Base-by-base conservation (phyloP, 64 coral and sea anemone species). In the Platygyra sinensis region DNA sequence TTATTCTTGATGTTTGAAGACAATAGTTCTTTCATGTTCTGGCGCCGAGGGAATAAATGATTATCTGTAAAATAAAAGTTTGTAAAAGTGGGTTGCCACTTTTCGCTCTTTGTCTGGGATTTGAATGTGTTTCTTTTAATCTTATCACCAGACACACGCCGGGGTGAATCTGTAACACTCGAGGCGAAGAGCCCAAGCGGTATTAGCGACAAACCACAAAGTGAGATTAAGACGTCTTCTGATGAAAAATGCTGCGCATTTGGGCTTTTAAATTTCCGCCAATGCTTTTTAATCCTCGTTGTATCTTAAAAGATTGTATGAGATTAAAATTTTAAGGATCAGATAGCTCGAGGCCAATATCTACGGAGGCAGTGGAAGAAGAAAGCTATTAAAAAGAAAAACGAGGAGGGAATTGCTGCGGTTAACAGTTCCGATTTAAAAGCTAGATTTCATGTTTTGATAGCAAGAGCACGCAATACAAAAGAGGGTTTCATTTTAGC, bases 201-300 rank as follows among this genome's bases (percentile, higher is more conserved):
- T 51, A 51, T 85, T 85, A 22, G 32, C 30, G 63, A 39, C 22
- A 85, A 63, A 25, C 81, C 81, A 52, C 81, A 85, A 85, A 85
- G 81, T 24, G 19, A 85, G 81, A 85, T 85, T 85, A 85, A 22
- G 38, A 71, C 42, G 20, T 71, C 17, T 62, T 50, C 32, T 24
- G 63, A 85, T 85, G 63, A 72, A 85, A 72, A 72, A 67, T 85
- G 62, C 67, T 85, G 81, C 63, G 81, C 81, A 71, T 85, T 85
- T 85, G 36, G 63, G 62, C 81, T 39, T 85, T 69, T 71, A 85
- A 39, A 85, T 72, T 85, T 85, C 81, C 81, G 81, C 81, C 36
- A 72, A 85, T 85, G 4, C n/a, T 16, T 85, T 85, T 50, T 71
- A 85, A 85, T 85, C 81, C 81, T 51, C 42, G 60, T 71, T 85